These are phyloP conservation scores for Zaprionus lineosus DNA, from an alignment of 2,888 invertebrate species.

Conservation along the genomic window DNA sequence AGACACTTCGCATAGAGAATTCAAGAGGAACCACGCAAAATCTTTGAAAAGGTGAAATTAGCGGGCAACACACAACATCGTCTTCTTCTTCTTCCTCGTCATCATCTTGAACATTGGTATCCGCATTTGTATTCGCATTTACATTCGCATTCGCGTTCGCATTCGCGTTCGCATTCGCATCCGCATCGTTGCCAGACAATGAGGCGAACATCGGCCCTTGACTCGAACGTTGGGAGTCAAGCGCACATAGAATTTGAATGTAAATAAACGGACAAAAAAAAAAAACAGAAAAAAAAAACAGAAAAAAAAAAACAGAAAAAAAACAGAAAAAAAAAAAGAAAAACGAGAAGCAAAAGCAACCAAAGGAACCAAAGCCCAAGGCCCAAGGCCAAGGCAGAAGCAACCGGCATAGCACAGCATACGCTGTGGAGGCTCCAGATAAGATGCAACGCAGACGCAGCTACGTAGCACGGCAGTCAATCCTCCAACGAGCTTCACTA, in stretches of 20 bases:
- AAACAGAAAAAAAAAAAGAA: constrained; percentile 24
- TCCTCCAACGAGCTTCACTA: constrained; percentile 10
- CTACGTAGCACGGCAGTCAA: constrained; percentile 70
- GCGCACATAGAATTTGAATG: constrained; percentile 55
- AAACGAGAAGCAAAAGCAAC: constrained; percentile 35
- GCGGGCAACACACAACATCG: constrained; percentile 48
- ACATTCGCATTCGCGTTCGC: constrained; percentile 11
- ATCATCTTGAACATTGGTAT: too few species aligned
- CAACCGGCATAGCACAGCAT: constrained; percentile 27
- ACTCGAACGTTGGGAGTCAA: constrained; percentile 43
- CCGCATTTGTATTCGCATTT: background rate
- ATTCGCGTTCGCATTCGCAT: background rate
- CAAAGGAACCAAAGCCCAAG: constrained; percentile 14
- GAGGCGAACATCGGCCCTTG: constrained; percentile 71
- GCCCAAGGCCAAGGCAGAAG: constrained; percentile 58
- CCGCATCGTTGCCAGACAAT: constrained; percentile 67
- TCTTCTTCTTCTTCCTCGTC: constrained; percentile 4
- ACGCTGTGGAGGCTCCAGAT: constrained; percentile 29
- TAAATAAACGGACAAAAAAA: constrained; percentile 68
- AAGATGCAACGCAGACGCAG: constrained; percentile 26
- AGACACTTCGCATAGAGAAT: too few species aligned
- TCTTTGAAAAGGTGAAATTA: constrained; percentile 77
- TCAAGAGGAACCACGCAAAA: constrained; percentile 42
- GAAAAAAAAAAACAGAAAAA: too few species aligned
- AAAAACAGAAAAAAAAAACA: constrained; percentile 28